Evolutionary conservation across 1,140 invertebrate species (phyloP), one percentile per base, ranked within the genome.

Genomic region (Bombus confusus): DNA sequence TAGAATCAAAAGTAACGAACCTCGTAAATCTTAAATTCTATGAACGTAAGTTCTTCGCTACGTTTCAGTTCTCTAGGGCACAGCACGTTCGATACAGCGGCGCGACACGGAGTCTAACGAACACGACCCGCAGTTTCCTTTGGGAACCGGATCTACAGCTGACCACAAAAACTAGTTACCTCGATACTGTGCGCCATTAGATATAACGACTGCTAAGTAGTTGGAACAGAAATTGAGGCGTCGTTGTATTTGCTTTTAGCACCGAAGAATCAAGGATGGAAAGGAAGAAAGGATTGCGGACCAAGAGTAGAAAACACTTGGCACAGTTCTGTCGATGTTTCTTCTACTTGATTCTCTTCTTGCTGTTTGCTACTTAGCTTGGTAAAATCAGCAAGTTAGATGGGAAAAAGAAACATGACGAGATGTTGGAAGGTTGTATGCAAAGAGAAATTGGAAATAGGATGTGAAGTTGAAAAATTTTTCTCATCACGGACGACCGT

Each of bases 231-330:
- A 89, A 87, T 52, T 87, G 73, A 85, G 41, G 66, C 85, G 71
- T 37, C 68, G 18, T 84, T 77, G 86, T 59, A 83, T 89, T 88
- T 82, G 77, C 73, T 62, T 74, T 64, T n/a, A 25, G 37, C 57
- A 37, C 2, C 47, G 41, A 73, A 31, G 18, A 34, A 31, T 73
- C 47, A n/a, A 18, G 5, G 34, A 1, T 18, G 62, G 22, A 25
- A 15, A 57, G 22, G 8, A 3, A n/a, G 28, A 13, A 28, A 34
- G 37, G 3, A 22, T 3, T 3, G 57, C 10, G 31, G 62, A 31
- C 13, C 0, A 28, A 57, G 52, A 43, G 31, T 64, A 79, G 52
- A 28, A 64, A 41, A 76, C 39, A 52, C 47, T 77, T 83, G 39
- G 43, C 10, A 62, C 57, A 37, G 34, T 79, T 34, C 34, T 52